phyloP scores from a whole-genome alignment of 2,113 vertebrate genomes.

The Herpetotheres cachinnans region DNA sequence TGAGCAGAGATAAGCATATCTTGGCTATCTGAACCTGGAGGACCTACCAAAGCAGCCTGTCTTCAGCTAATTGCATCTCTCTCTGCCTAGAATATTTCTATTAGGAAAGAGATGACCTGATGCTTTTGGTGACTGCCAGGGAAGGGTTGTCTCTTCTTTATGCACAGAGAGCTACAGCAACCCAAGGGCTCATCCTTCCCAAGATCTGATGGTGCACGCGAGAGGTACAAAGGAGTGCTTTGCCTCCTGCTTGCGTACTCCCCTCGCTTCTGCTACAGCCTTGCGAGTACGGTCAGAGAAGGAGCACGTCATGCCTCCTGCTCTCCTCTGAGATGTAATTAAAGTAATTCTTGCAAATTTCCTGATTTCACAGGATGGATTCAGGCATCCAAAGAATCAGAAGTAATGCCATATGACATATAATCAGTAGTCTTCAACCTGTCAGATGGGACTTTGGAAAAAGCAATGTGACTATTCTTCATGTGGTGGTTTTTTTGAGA shows the following conservation, averaged over 20 bases:
- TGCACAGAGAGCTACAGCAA: background rate
- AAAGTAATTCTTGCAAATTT: background rate
- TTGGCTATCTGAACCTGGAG: accelerated
- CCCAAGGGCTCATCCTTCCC: background rate
- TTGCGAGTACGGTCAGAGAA: background rate
- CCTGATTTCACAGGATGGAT: background rate
- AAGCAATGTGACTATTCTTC: background rate
- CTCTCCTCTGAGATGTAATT: background rate
- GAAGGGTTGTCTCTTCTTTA: background rate
- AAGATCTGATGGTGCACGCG: accelerated
- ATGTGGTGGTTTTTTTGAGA: background rate
- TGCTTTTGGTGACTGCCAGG: background rate
- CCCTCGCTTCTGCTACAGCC: accelerated
- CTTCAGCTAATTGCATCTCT: background rate
- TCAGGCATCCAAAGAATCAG: background rate
- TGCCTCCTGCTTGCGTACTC: background rate
- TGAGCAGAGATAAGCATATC: background rate
- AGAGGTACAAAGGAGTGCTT: background rate
- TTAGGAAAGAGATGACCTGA: background rate
- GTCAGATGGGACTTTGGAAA: background rate
- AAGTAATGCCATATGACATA: background rate
- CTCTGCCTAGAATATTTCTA: background rate
- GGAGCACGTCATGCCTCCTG: background rate
- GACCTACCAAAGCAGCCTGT: background rate
- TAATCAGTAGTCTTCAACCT: background rate